Base-by-base conservation (phyloP, 2,888 invertebrate species). In the Venusia cambrica region DNA sequence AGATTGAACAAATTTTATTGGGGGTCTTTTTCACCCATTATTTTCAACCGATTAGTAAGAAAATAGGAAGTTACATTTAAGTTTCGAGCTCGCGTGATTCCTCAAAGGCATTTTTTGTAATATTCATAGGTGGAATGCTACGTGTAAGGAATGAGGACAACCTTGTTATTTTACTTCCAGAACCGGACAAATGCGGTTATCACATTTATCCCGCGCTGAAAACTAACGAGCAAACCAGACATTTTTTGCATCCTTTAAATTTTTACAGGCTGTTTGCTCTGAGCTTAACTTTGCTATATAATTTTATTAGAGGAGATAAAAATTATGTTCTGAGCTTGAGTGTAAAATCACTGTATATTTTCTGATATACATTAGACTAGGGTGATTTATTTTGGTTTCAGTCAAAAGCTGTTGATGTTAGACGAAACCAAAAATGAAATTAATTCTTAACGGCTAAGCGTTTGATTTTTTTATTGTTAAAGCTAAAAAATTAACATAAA, bases 161-260 rank as follows among this genome's bases (percentile, higher is more conserved):
- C 70, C 75, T 64, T 68, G 80, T 84, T 81, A 61, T 72, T 78
- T 74, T 69, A 77, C 70, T 77, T 72, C 60, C 72, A 64, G 65
- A 55, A 61, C 57, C 61, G 70, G 67, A 71, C 68, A 57, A 80
- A 80, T 73, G 74, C 54, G 74, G 74, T 79, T 79, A 74, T 77
- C 71, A 73, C 78, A 83, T 80, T 83, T 80, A 78, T 74, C 65
- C 62, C 54, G 54, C 67, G 64, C 63, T 63, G 61, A 51, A 51
- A 62, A 66, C 72, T 73, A 77, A 78, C 73, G 68, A 72, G 62
- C 54, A 48, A 52, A 34, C 39, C 36, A 44, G 38, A 43, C 38
- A 42, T 50, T 48, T 54, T 66, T 61, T 61, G 56, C 51, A 26
- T 26, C 36, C 29, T 22, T 25, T 28, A 25, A 22, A 31, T 38